Conservation (phyloP, 2,888 invertebrate species). For the Nomada fucata region DNA sequence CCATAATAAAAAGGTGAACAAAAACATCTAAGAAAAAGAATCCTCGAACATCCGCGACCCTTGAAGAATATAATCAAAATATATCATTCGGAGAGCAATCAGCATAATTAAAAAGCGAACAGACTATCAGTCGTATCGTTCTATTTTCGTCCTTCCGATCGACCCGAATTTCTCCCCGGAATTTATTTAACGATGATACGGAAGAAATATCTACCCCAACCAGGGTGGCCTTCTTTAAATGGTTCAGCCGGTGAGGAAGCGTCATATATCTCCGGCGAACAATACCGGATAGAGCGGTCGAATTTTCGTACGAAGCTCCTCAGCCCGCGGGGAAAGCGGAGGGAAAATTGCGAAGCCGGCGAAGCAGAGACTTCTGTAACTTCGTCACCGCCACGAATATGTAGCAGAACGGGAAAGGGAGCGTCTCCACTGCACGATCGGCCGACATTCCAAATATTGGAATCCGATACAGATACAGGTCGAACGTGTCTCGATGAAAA, state of each 20-base stretch:
- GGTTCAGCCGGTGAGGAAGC: neutral
- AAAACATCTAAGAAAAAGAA: no score
- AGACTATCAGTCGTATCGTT: neutral
- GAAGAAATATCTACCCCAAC: neutral
- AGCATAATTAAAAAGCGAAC: neutral
- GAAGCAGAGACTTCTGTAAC: constrained; percentile 1
- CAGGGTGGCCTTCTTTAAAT: neutral
- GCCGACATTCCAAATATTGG: constrained; percentile 64
- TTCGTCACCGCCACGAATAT: constrained; percentile 52
- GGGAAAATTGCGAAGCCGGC: constrained; percentile 19
- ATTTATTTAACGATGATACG: constrained; percentile 15
- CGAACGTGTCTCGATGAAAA: constrained; percentile 64
- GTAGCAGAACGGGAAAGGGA: constrained; percentile 39
- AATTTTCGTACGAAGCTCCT: constrained; percentile 9
- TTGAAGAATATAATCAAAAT: no score
- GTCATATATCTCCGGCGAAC: neutral
- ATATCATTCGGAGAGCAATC: no score
- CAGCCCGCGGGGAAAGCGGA: constrained; percentile 11
- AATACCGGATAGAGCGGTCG: neutral
- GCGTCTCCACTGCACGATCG: constrained; percentile 25
- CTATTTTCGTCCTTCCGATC: neutral
- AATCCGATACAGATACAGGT: constrained; percentile 62
- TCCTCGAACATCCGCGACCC: no score
- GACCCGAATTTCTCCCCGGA: neutral
- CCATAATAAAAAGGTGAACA: no score